A percentile compares a stretch with the other conserved stretches of the same genome.
Evolutionary conservation across 2,113 vertebrate genomes (phyloP).

Genomic region (Syngnathus floridae): DNA sequence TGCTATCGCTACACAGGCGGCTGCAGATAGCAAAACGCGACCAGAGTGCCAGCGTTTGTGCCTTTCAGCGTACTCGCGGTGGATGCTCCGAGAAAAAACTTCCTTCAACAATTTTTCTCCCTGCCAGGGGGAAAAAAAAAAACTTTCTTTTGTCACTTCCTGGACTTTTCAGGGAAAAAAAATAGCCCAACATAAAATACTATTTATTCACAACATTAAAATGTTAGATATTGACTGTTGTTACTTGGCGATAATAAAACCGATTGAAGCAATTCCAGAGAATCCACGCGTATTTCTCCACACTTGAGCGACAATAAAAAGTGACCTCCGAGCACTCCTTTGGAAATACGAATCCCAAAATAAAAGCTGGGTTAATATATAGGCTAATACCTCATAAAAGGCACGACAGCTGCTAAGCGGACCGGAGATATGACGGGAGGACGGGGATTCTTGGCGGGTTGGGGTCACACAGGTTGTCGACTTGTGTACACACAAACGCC

Average conservation of each 20-base stretch:
- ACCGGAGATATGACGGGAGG: constrained; percentile 19
- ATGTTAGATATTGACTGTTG: too few relatives aligned
- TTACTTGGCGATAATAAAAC: constrained; percentile 16
- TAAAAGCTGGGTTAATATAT: constrained; percentile 45
- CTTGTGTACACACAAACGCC: constrained; percentile 50
- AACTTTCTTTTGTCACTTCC: constrained; percentile 51
- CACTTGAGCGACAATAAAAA: constrained; percentile 27
- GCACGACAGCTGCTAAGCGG: constrained; percentile 57
- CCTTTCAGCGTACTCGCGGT: constrained; percentile 39
- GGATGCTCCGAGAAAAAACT: constrained; percentile 24
- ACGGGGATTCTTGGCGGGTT: neutral
- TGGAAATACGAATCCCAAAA: constrained; percentile 59
- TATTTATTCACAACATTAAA: too few relatives aligned
- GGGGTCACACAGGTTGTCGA: constrained; percentile 53
- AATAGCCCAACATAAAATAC: too few relatives aligned
- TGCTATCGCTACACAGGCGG: constrained; percentile 61
- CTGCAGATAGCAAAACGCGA: constrained; percentile 57
- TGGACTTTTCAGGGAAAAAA: constrained; percentile 33
- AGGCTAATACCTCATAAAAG: constrained; percentile 54
- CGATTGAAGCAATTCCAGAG: constrained; percentile 4
- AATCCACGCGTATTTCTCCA: constrained; percentile 13
- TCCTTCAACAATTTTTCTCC: constrained; percentile 12
- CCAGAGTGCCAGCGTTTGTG: constrained; percentile 42
- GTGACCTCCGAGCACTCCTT: constrained; percentile 27
- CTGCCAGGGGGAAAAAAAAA: neutral